phyloP scores from a whole-genome alignment of 1,140 invertebrate genomes.

The Cataglyphis hispanica region DNA sequence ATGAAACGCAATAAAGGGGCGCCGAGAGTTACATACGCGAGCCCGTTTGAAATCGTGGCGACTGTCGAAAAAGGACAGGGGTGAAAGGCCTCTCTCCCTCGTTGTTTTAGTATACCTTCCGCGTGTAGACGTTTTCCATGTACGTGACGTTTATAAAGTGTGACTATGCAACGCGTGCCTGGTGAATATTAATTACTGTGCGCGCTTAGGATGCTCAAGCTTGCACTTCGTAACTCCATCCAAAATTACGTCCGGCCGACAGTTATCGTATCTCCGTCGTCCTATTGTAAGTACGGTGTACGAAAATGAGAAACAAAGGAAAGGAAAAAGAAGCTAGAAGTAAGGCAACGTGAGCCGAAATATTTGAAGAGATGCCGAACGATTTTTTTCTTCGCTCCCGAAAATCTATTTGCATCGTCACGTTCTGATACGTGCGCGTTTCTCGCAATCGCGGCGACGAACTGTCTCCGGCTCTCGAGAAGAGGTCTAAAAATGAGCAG shows the following conservation, averaged over 20 bases:
- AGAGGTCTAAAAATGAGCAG: conserved; percentile 42
- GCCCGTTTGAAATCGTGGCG: conserved; percentile 42
- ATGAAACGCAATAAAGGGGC: background rate
- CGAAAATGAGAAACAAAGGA: background rate
- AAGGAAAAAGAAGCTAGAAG: background rate
- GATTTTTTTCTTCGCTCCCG: background rate
- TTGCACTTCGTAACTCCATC: background rate
- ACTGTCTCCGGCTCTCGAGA: background rate
- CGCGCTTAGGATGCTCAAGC: conserved; percentile 3
- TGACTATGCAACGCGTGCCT: conserved; percentile 42
- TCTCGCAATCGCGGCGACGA: background rate
- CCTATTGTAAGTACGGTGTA: background rate
- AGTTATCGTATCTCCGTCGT: background rate
- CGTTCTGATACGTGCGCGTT: background rate
- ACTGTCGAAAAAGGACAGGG: conserved; percentile 37
- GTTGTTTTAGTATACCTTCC: conserved; percentile 61
- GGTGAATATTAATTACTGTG: conserved; percentile 70
- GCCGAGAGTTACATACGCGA: background rate
- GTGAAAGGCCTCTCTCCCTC: conserved; percentile 25
- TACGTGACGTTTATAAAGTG: conserved; percentile 67
- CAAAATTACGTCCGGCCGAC: conserved; percentile 17
- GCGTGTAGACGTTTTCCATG: conserved; percentile 71
- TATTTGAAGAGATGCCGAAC: background rate
- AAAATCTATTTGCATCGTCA: conserved; percentile 35
- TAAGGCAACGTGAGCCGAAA: background rate